Evolutionary conservation across 2,888 invertebrate genomes (phyloP), one percentile per base, ranked within the genome.

Genomic region (Ceratothoa steindachneri): DNA sequence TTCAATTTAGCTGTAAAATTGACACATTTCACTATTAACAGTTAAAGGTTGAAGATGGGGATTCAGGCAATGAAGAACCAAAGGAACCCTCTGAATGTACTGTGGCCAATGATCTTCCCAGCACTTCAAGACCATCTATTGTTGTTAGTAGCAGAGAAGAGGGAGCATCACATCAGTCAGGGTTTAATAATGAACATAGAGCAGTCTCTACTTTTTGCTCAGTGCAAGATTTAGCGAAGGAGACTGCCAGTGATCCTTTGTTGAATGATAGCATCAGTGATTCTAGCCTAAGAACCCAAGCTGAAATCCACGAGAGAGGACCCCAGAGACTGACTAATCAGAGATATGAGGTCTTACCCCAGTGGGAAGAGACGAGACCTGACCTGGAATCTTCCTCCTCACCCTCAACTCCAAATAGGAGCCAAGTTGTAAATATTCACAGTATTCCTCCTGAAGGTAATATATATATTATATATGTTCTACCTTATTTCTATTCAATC

Each of bases 21-120:
- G n/a, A n/a, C n/a, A n/a, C n/a, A n/a, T n/a, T n/a, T n/a, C n/a
- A n/a, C n/a, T n/a, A n/a, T 41, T 41, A 5, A 41, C 41, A 71
- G 71, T 81, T 89, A 88, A 88, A 89, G 85, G 91, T 91, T 3
- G 95, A 95, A 82, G 94, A 93, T 81, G 93, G 93, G 81, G 95
- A 96, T 84, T 95, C 95, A 0, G 97, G 96, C 0, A 97, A 95
- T 83, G 97, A 97, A 83, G 96, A 97, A 83, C 95, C 95, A 0
- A 89, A 89, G 52, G 93, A 93, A 68, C 64, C 60, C 65, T n/a
- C 73, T 55, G 67, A 70, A 67, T 55, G 69, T 12, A 27, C 28
- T 55, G 29, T 30, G 15, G 30, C 55, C 28, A 28, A 29, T 27
- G 19, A 51, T 69, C 19, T 29, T 69, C 30, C 69, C 29, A 19